Base-by-base conservation (phyloP, 2,888 invertebrate genomes). In the Aporophyla lueneburgensis region DNA sequence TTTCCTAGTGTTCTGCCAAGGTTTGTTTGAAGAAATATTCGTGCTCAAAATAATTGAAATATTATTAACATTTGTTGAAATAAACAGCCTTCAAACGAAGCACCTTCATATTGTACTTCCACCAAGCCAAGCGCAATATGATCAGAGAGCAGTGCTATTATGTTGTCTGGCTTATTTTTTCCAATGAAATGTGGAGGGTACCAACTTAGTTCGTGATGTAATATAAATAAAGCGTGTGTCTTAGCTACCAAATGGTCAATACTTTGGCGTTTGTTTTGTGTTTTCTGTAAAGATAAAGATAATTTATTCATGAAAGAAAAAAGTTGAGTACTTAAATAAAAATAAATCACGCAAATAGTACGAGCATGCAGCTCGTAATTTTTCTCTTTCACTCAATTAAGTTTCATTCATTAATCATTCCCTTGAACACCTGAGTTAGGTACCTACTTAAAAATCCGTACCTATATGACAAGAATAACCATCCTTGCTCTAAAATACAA, bases 301-400 rank as follows among this genome's bases (percentile, higher is more conserved):
- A 0, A 33, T 10, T 51, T 24, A 76, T 27, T 33, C n/a, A 12
- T 10, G 14, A 71, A 46, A 61, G 24, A 54, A 3, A 43, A 46
- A 46, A 16, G 33, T 74, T 5, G 19, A 27, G 49, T 65, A 49
- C 24, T 65, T n/a, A 53, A 74, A 74, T 66, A 54, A 65, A 65
- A 54, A 78, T 54, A 81, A 81, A 75, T 81, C 49, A 75, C 27
- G 16, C 16, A 16, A 66, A 66, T 53, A 66, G 76, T 81, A 61
- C 24, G 12, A 66, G 43, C 27, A 46, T 33, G 27, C n/a, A 46
- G 49, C 21, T 76, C 40, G 46, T 78, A 67, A 62, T 83, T 58
- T 80, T 83, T 83, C 66, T 67, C 40, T 66, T 53, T 68, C 61
- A 66, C 71, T 63, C 61, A 78, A 78, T 78, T 83, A 80, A 21